Evolutionary conservation across 2,113 vertebrate genomes (phyloP).

Genomic region (Macrotus californicus): DNA sequence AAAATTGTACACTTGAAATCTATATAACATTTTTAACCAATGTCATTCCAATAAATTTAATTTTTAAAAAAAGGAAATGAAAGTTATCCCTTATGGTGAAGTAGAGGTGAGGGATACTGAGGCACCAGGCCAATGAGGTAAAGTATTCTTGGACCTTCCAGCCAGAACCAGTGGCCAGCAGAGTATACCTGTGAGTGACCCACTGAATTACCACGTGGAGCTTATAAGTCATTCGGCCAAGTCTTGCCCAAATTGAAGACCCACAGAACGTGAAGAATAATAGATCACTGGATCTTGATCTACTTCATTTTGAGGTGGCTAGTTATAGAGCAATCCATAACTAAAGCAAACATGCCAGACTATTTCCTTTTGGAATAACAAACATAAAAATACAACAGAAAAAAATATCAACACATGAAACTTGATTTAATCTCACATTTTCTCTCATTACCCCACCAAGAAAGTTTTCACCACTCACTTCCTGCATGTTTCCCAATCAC

Average conservation of each 20-base stretch:
- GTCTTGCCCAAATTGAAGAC: not conserved
- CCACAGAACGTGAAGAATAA: not conserved
- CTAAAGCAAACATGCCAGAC: not conserved
- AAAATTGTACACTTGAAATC: not conserved
- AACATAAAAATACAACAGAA: not conserved
- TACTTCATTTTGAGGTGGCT: not conserved
- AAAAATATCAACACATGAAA: not conserved
- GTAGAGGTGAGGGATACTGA: not conserved
- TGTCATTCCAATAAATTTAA: not conserved
- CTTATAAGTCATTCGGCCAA: not conserved
- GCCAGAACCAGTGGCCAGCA: not conserved
- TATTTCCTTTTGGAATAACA: not conserved
- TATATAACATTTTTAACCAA: not conserved
- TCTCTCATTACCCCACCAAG: not conserved
- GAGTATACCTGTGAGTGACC: not conserved
- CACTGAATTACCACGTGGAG: not conserved
- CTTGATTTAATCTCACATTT: not conserved
- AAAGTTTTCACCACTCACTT: not conserved
- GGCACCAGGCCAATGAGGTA: accelerated
- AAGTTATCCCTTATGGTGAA: not conserved
- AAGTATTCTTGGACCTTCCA: not conserved
- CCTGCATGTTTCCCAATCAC: not conserved
- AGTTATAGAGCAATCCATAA: not conserved
- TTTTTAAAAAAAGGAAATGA: not conserved
- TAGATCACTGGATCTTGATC: not conserved